Conservation (phyloP, 2,797 vertebrate genomes). For the Pelodytes ibericus region DNA sequence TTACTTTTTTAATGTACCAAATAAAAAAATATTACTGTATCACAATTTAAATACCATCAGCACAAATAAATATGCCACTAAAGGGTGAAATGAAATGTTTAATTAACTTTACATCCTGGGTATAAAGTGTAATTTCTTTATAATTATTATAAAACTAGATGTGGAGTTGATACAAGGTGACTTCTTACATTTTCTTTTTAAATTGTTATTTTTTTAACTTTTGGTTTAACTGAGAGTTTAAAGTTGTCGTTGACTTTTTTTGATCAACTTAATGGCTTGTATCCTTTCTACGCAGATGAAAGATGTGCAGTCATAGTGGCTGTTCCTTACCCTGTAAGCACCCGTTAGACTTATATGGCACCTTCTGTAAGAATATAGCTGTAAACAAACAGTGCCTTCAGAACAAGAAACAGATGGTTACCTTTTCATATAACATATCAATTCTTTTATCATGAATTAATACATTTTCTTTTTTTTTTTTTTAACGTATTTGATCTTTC, state of each 20-base stretch:
- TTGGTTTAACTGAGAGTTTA: background rate
- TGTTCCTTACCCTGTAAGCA: too few relatives aligned
- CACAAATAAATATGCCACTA: background rate
- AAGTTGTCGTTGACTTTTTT: background rate
- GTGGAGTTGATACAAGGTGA: constrained; percentile 17
- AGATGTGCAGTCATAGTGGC: background rate
- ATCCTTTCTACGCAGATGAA: background rate
- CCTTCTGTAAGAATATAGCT: too few relatives aligned
- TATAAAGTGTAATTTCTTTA: constrained; percentile 15
- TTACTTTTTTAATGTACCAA: constrained; percentile 16
- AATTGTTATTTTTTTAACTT: background rate
- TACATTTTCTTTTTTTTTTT: too few relatives aligned
- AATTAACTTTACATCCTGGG: background rate
- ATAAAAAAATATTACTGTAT: constrained; percentile 13
- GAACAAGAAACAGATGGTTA: background rate
- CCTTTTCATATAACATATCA: too few relatives aligned
- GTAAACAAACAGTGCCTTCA: background rate
- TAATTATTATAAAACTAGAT: constrained; percentile 14
- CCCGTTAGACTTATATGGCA: too few relatives aligned
- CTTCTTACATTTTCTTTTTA: constrained; percentile 1
- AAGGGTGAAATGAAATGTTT: constrained; percentile 11
- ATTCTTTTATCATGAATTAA: too few relatives aligned
- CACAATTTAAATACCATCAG: background rate
- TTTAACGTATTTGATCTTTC: too few relatives aligned
- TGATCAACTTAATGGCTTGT: background rate